Evolutionary conservation across 1,140 invertebrate species (phyloP).

Genomic region (Drosophila melanogaster): Release_6_plus_ISO1_MT NT_037436.4:12482001-12482500

Average conservation of each 20-base stretch:
- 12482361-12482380: conserved; percentile 63
- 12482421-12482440: conserved; percentile 8
- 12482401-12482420: no score
- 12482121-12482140: background rate
- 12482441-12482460: background rate
- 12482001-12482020: no score
- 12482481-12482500: conserved; percentile 70
- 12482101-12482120: background rate
- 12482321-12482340: conserved; percentile 49
- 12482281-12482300: conserved; percentile 44
- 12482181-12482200: background rate
- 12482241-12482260: background rate
- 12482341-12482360: conserved; percentile 74
- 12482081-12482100: background rate
- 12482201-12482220: background rate
- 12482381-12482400: conserved; percentile 39
- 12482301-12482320: conserved; percentile 50
- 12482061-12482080: background rate
- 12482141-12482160: background rate
- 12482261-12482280: conserved; percentile 36
- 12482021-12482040: background rate
- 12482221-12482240: background rate
- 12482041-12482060: background rate
- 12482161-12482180: background rate
- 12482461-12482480: background rate